Evolutionary conservation across 2,113 vertebrate genomes (phyloP).

Genomic region (Ciconia stormi): DNA sequence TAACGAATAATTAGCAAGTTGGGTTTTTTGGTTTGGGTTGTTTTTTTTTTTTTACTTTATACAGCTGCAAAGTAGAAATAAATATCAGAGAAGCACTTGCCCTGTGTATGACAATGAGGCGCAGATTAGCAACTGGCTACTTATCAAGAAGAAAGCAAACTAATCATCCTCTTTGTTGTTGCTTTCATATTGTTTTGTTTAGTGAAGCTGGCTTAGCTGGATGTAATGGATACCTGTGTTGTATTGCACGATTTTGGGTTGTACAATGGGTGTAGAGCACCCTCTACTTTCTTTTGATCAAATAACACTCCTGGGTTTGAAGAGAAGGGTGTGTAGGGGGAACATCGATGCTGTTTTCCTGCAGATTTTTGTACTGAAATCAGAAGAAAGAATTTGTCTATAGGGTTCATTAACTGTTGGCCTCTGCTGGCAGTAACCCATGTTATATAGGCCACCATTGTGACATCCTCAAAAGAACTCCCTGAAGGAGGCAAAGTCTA

Average conservation of each 20-base stretch:
- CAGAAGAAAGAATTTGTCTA: slow-evolving; percentile 86
- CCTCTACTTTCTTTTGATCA: slow-evolving; percentile 84
- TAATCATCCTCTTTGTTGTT: background rate
- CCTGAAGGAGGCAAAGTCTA: slow-evolving; percentile 85
- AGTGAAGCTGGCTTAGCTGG: background rate
- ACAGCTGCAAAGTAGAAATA: background rate
- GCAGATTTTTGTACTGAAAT: slow-evolving; percentile 82
- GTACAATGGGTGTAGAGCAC: slow-evolving; percentile 84
- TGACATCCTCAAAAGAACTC: slow-evolving; percentile 92
- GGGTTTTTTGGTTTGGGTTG: background rate
- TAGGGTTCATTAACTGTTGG: slow-evolving; percentile 92
- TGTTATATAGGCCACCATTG: slow-evolving; percentile 92
- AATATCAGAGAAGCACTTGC: background rate
- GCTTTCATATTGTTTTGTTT: background rate
- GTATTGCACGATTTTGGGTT: slow-evolving; percentile 20
- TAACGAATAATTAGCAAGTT: background rate
- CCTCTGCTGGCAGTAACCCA: slow-evolving; percentile 90
- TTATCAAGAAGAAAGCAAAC: background rate
- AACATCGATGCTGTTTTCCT: slow-evolving; percentile 62
- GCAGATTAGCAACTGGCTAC: background rate
- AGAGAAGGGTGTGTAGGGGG: slow-evolving; percentile 27
- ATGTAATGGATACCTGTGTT: background rate
- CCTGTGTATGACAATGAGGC: background rate
- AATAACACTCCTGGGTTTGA: slow-evolving; percentile 76
- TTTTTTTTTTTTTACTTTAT: background rate